phyloP scores from a whole-genome alignment of 2,888 invertebrate species.

The Cotesia congregata region DNA sequence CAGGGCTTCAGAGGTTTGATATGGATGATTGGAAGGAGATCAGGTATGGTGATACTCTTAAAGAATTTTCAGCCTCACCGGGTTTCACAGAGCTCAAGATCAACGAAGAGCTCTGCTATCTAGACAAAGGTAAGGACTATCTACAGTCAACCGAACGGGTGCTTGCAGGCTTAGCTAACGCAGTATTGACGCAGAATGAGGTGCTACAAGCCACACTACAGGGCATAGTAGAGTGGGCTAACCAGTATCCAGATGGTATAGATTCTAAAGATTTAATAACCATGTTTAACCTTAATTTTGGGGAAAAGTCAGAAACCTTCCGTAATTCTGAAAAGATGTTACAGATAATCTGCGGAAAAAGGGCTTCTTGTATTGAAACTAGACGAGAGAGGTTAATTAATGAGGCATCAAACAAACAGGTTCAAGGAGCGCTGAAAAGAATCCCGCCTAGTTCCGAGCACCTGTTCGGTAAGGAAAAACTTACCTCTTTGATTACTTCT shows the following conservation, averaged over 20 bases:
- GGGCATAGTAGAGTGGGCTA: constrained; percentile 41
- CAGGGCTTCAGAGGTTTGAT: constrained; percentile 41
- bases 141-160: constrained; percentile 32
- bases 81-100: constrained; percentile 40
- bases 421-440: constrained; percentile 40
- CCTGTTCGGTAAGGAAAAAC: constrained; percentile 40
- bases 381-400: constrained; percentile 41
- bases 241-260: constrained; percentile 29
- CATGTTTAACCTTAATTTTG: constrained; percentile 35
- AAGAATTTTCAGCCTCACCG: constrained; percentile 40
- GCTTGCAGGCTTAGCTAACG: constrained; percentile 36
- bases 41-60: constrained; percentile 39
- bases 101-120: constrained; percentile 51
- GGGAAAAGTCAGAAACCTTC: constrained; percentile 34
- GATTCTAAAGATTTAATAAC: constrained; percentile 36
- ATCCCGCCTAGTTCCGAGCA: constrained; percentile 43
- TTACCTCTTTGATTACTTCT: constrained; percentile 39
- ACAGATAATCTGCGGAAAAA: constrained; percentile 47
- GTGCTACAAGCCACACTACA: constrained; percentile 38
- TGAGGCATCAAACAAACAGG: constrained; percentile 43
- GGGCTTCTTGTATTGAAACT: constrained; percentile 40
- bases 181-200: constrained; percentile 32
- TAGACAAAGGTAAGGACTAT: constrained; percentile 34
- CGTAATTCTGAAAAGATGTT: constrained; percentile 45
- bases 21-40: constrained; percentile 44